Evolutionary conservation across 1,140 invertebrate species (phyloP).

Genomic region (Atta colombica): DNA sequence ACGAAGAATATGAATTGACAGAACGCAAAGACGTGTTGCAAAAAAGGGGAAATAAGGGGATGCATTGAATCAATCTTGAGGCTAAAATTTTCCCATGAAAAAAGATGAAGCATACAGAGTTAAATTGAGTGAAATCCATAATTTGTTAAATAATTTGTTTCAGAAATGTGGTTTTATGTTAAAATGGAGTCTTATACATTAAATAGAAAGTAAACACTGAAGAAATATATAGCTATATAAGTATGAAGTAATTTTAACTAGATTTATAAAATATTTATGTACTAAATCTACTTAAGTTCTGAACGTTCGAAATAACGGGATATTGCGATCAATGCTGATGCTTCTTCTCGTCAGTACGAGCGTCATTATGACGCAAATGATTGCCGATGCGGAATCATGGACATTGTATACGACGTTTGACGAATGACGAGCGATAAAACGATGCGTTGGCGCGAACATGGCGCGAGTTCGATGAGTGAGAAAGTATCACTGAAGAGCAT

Average conservation of each 20-base stretch:
- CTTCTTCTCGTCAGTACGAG: slow-evolving; percentile 11
- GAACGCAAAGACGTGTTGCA: background rate
- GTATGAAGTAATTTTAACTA: background rate
- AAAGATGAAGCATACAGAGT: background rate
- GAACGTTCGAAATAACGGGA: background rate
- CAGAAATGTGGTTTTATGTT: background rate
- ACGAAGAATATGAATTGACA: slow-evolving; percentile 5
- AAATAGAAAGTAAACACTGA: background rate
- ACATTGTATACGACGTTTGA: slow-evolving; percentile 77
- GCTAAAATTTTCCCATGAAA: background rate
- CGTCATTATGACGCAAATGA: slow-evolving; percentile 61
- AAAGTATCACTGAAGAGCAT: slow-evolving; percentile 85
- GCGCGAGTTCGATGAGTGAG: slow-evolving; percentile 82
- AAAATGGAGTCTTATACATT: background rate
- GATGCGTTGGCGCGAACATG: slow-evolving; percentile 80
- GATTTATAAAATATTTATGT: background rate
- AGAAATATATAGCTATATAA: background rate
- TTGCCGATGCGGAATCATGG: slow-evolving; percentile 38
- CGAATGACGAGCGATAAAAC: slow-evolving; percentile 78
- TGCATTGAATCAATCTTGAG: background rate
- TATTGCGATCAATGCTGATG: background rate
- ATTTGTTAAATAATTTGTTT: slow-evolving; percentile 28
- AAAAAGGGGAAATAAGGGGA: background rate
- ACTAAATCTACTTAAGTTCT: background rate
- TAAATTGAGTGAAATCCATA: background rate